Evolutionary conservation across 1,140 invertebrate genomes (phyloP), one percentile per base, ranked within the genome.

Genomic region (Tetragnatha versicolor): DNA sequence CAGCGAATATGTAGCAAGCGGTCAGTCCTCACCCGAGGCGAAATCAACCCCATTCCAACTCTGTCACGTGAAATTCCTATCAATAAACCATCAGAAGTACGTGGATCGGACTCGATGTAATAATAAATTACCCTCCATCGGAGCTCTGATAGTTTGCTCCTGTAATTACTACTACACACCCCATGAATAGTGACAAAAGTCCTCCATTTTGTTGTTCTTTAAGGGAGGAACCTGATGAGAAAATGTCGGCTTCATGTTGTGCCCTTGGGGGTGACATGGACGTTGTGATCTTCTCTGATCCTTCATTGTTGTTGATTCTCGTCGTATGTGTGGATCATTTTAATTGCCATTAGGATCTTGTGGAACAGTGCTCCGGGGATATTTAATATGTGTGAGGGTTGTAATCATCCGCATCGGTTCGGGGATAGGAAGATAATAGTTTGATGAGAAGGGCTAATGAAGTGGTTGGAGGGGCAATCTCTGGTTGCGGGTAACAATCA

Each of bases 81-180:
- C 55, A 58, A 58, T 58, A 58, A 58, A 58, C 55, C 29, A 58
- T 58, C 55, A 58, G 31, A n/a, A 20, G 55, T 58, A 58, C 55
- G 55, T 58, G 55, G 31, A 35, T 14, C n/a, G n/a, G n/a, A n/a
- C n/a, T n/a, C n/a, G 55, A 58, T 58, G 55, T 58, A 33, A 58
- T n/a, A n/a, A n/a, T 58, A 58, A 58, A 58, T 58, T 58, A 58
- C 35, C 31, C 20, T 58, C n/a, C 55, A 17, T 35, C 17, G 5
- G 17, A 31, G 31, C 49, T 33, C 29, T 58, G 29, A 31, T 58
- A 31, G 31, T 58, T 58, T 33, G 20, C 29, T 58, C 55, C 1
- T 31, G 35, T 58, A 58, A 58, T 58, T 58, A 20, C 55, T 31
- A 17, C n/a, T n/a, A 31, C 51, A 29, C 53, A 33, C 29, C 20